Evolutionary conservation across 2,888 invertebrate genomes (phyloP).

Genomic region (Chymomyza amoena): DNA sequence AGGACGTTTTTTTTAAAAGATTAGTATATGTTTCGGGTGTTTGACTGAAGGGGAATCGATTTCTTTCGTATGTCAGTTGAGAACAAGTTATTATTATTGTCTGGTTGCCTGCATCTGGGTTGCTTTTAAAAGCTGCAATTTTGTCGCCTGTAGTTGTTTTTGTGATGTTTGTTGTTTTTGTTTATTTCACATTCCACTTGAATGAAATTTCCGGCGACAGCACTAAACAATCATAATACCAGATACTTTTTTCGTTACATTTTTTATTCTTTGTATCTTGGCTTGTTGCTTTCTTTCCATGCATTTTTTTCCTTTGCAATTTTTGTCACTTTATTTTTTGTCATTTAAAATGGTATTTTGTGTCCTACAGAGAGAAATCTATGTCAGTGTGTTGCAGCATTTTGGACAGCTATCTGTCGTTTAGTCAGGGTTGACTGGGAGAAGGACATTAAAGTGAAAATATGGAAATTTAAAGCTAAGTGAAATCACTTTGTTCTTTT

Average conservation of each 20-base stretch:
- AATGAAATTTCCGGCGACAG: slow-evolving; percentile 72
- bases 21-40: neutral
- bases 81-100: slow-evolving; percentile 36
- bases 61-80: slow-evolving; percentile 9
- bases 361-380: neutral
- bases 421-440: neutral
- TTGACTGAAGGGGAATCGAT: neutral
- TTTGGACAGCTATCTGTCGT: slow-evolving; percentile 45
- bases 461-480: too few relatives aligned
- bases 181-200: slow-evolving; percentile 50
- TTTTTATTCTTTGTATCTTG: slow-evolving; percentile 28
- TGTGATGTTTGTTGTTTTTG: slow-evolving; percentile 18
- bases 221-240: slow-evolving; percentile 73
- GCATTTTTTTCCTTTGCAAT: neutral
- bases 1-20: slow-evolving; percentile 10
- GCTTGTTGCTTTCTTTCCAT: neutral
- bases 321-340: slow-evolving; percentile 8
- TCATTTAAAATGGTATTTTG: neutral
- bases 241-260: slow-evolving; percentile 54
- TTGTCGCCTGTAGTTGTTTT: slow-evolving; percentile 50
- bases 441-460: too few relatives aligned
- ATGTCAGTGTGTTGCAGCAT: slow-evolving; percentile 40
- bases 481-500: too few relatives aligned
- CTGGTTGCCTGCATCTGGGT: neutral
- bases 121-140: slow-evolving; percentile 43